These are phyloP conservation scores for Theocolax elegans DNA, from an alignment of 1,140 invertebrate genomes.

Conservation along the genomic window DNA sequence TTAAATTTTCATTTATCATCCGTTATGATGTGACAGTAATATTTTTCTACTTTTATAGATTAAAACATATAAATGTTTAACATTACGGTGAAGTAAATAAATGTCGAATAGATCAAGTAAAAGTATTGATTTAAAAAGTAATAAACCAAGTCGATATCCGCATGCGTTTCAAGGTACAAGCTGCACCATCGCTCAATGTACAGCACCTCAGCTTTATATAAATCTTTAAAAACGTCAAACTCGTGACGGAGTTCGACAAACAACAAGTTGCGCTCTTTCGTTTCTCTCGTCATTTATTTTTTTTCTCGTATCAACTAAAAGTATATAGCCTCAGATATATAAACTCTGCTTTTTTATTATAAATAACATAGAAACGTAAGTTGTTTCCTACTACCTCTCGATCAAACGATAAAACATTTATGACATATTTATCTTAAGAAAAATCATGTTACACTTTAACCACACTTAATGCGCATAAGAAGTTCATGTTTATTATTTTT, in stretches of 20 bases:
- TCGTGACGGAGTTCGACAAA: constrained; percentile 33
- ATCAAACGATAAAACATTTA: constrained; percentile 27
- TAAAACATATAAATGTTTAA: background rate
- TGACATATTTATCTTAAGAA: constrained; percentile 15
- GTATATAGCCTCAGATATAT: constrained; percentile 36
- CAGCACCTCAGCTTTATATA: constrained; percentile 17
- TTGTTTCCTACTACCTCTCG: constrained; percentile 11
- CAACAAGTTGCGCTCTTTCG: constrained; percentile 25
- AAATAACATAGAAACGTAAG: constrained; percentile 37
- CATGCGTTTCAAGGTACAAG: constrained; percentile 12
- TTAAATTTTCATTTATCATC: background rate
- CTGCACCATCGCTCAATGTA: constrained; percentile 11
- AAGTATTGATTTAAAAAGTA: constrained; percentile 12
- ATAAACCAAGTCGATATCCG: constrained; percentile 5
- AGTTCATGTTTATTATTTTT: constrained; percentile 5
- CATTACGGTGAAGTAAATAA: constrained; percentile 2
- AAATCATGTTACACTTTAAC: constrained; percentile 28
- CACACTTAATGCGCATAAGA: constrained; percentile 23
- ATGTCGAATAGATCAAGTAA: constrained; percentile 4
- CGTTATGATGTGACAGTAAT: background rate
- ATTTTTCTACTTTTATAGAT: background rate
- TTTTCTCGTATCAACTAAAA: constrained; percentile 26
- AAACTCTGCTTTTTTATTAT: constrained; percentile 28
- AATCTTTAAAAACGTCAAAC: constrained; percentile 39
- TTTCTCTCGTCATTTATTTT: background rate